Base-by-base conservation (phyloP, 2,888 invertebrate genomes). In the Macropis europaea region DNA sequence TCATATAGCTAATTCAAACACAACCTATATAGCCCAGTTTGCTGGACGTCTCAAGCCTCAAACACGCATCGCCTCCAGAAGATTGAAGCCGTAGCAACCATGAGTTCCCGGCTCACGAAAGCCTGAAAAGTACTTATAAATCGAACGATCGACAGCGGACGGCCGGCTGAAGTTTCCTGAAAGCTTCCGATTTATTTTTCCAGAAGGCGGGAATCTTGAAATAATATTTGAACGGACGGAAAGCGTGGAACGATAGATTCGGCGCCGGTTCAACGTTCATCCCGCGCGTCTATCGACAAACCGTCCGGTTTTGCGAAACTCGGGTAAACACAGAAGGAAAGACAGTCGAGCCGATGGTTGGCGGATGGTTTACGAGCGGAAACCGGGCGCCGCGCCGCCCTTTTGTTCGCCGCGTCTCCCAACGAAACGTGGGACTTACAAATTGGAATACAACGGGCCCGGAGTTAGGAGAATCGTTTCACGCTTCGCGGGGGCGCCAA, bases 401-500 rank as follows among this genome's bases (percentile, higher is more conserved):
- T 69, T 78, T 78, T 79, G 80, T 78, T 47, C 66, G 68, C 73
- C 72, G 79, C 77, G 68, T 42, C 61, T 34, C 66, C n/a, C n/a
- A n/a, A 48, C 59, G 47, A 48, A 77, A 79, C 77, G 81, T 78
- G 62, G 57, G 75, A 79, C 82, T 82, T 82, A 82, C 80, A 80
- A 82, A 81, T 81, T 81, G 81, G 77, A 82, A 82, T 82, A 76
- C 81, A 82, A 81, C 78, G 71, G 78, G 56, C 63, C 53, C 62
- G 59, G 62, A 76, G 82, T 77, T 74, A 72, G 76, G 77, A 79
- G 79, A 81, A 79, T 73, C 78, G 82, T 82, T 82, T 80, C 73
- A 74, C 79, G 72, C 68, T 73, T 79, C 69, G 81, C 82, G 82
- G 80, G 82, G 85, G 86, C 84, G 85, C 81, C 82, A 85, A 85